A percentile compares a stretch with the other conserved stretches of the same genome.
Conservation (phyloP, 2,113 vertebrate species). For the Heteronetta atricapilla region DNA sequence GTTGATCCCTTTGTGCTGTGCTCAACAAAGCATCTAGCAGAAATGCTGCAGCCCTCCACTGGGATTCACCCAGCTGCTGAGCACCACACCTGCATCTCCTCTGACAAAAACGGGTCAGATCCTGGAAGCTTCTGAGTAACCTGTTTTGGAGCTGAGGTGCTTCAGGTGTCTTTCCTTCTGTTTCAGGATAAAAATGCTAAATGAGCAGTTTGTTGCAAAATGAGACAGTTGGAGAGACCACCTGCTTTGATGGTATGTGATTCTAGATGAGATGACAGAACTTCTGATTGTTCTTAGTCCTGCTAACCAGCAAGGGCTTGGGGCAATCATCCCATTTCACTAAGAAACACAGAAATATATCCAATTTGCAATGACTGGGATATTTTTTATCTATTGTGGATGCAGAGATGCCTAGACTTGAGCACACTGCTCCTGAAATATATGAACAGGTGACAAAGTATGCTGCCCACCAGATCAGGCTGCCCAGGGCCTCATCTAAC, state of each 20-base stretch:
- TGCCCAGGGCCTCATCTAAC: too few species aligned
- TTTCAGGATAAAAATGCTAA: neutral
- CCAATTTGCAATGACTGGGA: neutral
- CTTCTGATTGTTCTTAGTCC: neutral
- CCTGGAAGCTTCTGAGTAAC: neutral
- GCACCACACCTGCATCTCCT: neutral
- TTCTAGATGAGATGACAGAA: fast-evolving
- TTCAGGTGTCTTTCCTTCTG: neutral
- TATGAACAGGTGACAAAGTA: neutral
- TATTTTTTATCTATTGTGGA: neutral
- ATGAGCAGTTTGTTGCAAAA: neutral
- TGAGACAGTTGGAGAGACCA: neutral
- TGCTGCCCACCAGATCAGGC: neutral
- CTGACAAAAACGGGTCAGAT: neutral
- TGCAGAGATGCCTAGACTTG: neutral
- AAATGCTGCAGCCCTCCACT: neutral
- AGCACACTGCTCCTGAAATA: neutral
- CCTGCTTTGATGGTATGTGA: neutral
- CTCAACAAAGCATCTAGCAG: neutral
- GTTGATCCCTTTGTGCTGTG: neutral
- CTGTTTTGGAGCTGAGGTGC: neutral
- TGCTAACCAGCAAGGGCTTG: neutral
- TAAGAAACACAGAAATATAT: neutral
- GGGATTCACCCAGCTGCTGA: neutral
- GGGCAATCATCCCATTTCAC: neutral